Evolutionary conservation across 1,140 invertebrate genomes (phyloP).

Genomic region (Anadara kagoshimensis): DNA sequence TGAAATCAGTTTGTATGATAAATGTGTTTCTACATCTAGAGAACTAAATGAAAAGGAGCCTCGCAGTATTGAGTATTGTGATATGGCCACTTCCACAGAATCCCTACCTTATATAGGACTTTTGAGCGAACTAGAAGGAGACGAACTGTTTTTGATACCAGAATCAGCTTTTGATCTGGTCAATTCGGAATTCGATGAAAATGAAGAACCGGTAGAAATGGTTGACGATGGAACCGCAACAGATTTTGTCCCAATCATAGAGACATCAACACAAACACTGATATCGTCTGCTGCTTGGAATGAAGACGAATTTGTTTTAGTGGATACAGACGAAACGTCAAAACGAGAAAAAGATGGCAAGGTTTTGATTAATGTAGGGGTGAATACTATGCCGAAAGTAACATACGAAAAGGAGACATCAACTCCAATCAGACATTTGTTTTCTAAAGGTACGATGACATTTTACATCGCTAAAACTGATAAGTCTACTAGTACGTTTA

Average conservation of each 20-base stretch:
- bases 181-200: constrained; percentile 37
- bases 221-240: constrained; percentile 56
- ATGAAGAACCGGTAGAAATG: constrained; percentile 52
- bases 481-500: constrained; percentile 63
- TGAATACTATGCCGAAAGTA: constrained; percentile 59
- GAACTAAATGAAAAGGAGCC: constrained; percentile 39
- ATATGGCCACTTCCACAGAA: constrained; percentile 67
- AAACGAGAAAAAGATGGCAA: constrained; percentile 22
- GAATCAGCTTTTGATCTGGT: constrained; percentile 60
- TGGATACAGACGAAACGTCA: constrained; percentile 9
- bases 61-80: constrained; percentile 36
- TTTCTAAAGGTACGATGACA: constrained; percentile 65
- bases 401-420: constrained; percentile 68
- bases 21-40: constrained; percentile 55
- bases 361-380: constrained; percentile 52
- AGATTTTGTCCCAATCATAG: constrained; percentile 44
- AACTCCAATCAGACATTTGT: constrained; percentile 58
- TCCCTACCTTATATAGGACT: constrained; percentile 66
- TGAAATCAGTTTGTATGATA: constrained; percentile 49
- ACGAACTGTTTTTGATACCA: constrained; percentile 65
- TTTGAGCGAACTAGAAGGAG: constrained; percentile 66
- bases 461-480: constrained; percentile 61
- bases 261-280: constrained; percentile 60
- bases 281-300: constrained; percentile 19
- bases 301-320: background rate